Conservation (phyloP, 2,113 vertebrate species). For the Glaucidium brasilianum region DNA sequence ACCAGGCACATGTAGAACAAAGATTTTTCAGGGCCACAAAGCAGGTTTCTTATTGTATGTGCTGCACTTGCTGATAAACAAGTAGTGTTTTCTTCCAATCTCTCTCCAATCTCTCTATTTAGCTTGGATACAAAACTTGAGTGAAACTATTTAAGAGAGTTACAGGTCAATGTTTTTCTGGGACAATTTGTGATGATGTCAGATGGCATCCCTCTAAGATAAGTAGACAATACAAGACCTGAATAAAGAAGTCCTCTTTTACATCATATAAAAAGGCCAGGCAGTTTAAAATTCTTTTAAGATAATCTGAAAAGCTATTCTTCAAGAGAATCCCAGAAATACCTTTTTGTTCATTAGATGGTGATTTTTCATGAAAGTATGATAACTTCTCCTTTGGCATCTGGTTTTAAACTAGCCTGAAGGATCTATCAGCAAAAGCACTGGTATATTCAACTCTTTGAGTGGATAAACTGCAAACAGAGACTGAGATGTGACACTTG, state of each 20-base stretch:
- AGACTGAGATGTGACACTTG: neutral
- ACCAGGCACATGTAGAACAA: neutral
- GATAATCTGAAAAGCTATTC: neutral
- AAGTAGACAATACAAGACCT: neutral
- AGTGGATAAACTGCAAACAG: neutral
- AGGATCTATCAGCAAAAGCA: neutral
- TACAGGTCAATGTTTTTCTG: neutral
- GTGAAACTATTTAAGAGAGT: neutral
- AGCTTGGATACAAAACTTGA: neutral
- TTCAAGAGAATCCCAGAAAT: neutral
- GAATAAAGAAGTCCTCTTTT: neutral
- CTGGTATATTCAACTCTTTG: neutral
- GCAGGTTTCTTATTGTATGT: neutral
- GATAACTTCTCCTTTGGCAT: neutral
- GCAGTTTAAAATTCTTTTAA: neutral
- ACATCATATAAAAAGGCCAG: neutral
- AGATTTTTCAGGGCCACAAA: neutral
- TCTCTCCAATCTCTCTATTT: neutral
- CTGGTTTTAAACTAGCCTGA: neutral
- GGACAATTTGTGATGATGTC: neutral
- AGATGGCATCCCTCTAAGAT: neutral
- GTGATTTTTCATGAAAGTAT: neutral
- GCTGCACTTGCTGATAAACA: neutral
- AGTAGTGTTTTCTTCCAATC: neutral
- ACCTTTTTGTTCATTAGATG: neutral